Evolutionary conservation across 1,140 invertebrate species (phyloP).

Genomic region (Pseudomyrmex dendroicus): DNA sequence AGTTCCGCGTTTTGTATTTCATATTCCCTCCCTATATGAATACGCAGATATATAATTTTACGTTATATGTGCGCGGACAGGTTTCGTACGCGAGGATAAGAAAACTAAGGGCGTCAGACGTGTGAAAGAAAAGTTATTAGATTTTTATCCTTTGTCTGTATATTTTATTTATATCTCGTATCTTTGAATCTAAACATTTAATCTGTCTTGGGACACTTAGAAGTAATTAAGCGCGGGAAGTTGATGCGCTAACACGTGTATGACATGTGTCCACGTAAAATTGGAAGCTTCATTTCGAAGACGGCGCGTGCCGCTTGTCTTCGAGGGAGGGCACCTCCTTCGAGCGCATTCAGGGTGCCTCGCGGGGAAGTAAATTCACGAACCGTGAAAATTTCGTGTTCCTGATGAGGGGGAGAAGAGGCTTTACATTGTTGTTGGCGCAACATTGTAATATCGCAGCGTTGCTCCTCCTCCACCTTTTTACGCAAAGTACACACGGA

Average conservation of each 20-base stretch:
- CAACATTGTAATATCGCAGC: not conserved
- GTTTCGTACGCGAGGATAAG: not conserved
- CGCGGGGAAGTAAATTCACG: constrained; percentile 49
- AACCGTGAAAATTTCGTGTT: constrained; percentile 75
- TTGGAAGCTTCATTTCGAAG: constrained; percentile 68
- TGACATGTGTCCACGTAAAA: constrained; percentile 52
- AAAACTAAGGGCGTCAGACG: not conserved
- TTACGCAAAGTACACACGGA: constrained; percentile 12
- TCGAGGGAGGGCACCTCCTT: constrained; percentile 41
- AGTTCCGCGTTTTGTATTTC: not conserved
- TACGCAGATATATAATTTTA: not conserved
- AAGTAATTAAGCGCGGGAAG: constrained; percentile 24
- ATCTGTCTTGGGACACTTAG: not conserved
- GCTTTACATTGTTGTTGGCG: constrained; percentile 20
- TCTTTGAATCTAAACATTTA: constrained; percentile 8
- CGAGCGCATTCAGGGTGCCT: constrained; percentile 10
- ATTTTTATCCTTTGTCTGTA: not conserved
- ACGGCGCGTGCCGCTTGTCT: constrained; percentile 70
- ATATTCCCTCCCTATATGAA: not conserved
- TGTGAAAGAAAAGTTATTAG: not conserved
- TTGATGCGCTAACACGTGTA: not conserved
- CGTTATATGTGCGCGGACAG: not conserved
- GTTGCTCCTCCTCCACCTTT: not conserved
- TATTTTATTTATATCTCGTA: not conserved
- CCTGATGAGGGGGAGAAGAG: constrained; percentile 26